Conservation (phyloP, 1,140 invertebrate genomes). For the Chironomus tepperi region DNA sequence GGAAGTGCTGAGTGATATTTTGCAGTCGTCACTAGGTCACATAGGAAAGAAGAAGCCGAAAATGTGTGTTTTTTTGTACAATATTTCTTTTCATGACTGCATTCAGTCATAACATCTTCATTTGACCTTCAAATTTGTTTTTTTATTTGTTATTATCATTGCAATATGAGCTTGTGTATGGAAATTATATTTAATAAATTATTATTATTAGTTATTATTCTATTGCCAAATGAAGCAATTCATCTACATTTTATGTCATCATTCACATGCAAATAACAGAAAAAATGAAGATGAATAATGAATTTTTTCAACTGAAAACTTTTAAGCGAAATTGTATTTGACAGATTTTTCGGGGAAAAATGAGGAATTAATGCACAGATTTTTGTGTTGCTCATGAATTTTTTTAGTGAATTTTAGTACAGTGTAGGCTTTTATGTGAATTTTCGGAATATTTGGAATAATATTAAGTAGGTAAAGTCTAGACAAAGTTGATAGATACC, state of each 20-base stretch:
- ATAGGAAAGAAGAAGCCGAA: not conserved
- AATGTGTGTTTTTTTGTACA: not conserved
- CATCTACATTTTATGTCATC: not conserved
- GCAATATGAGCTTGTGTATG: not conserved
- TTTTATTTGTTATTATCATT: not conserved
- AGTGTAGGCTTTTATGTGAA: too few species aligned
- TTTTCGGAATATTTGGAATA: too few species aligned
- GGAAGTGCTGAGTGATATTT: not conserved
- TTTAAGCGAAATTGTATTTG: too few species aligned
- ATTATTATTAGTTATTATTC: not conserved
- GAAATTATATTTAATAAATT: not conserved
- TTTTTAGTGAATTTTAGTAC: too few species aligned
- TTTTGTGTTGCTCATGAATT: too few species aligned
- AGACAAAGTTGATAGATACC: too few species aligned
- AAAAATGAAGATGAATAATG: not conserved
- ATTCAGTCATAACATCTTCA: not conserved
- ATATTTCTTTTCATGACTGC: not conserved
- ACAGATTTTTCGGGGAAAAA: too few species aligned
- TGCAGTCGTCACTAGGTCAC: not conserved
- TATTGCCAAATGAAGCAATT: not conserved
- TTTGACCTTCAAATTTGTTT: not conserved
- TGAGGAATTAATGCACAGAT: too few species aligned
- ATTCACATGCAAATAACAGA: constrained; percentile 1
- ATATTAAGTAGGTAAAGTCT: too few species aligned
- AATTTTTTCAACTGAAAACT: too few species aligned